Evolutionary conservation across 2,888 invertebrate species (phyloP).

Genomic region (Tetheella fluctuosa): DNA sequence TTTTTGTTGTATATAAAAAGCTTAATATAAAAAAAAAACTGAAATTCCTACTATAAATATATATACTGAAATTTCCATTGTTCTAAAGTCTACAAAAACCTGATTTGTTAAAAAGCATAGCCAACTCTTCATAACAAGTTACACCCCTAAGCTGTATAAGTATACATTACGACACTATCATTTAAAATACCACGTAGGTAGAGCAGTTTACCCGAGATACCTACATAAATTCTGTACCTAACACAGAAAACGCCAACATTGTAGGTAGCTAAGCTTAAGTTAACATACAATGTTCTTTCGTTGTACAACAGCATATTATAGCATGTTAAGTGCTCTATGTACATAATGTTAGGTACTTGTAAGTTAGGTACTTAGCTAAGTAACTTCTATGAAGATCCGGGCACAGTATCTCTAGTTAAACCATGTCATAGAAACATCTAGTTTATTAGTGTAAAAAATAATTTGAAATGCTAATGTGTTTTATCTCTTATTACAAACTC

Average conservation of each 20-base stretch:
- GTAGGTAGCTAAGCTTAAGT: conserved; percentile 2
- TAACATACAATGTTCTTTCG: not conserved
- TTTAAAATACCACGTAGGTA: conserved; percentile 12
- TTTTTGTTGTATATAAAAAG: no score
- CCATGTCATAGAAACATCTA: not conserved
- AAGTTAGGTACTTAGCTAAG: not conserved
- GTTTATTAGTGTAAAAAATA: not conserved
- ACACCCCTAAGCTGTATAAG: not conserved
- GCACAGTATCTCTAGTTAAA: not conserved
- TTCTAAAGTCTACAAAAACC: not conserved
- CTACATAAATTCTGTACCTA: conserved; percentile 3
- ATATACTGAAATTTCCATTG: not conserved
- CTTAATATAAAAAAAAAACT: no score
- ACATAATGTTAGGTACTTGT: not conserved
- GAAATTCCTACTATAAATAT: no score
- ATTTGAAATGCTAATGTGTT: not conserved
- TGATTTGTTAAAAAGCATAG: not conserved
- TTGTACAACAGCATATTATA: conserved; percentile 1
- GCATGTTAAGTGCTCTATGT: conserved; percentile 6
- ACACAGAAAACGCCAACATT: conserved; percentile 1
- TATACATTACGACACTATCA: conserved; percentile 9
- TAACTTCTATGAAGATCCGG: not conserved
- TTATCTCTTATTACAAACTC: conserved; percentile 1
- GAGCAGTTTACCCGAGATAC: not conserved
- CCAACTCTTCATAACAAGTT: not conserved